Conservation (phyloP, 2,888 invertebrate genomes). For the Pimpla rufipes region DNA sequence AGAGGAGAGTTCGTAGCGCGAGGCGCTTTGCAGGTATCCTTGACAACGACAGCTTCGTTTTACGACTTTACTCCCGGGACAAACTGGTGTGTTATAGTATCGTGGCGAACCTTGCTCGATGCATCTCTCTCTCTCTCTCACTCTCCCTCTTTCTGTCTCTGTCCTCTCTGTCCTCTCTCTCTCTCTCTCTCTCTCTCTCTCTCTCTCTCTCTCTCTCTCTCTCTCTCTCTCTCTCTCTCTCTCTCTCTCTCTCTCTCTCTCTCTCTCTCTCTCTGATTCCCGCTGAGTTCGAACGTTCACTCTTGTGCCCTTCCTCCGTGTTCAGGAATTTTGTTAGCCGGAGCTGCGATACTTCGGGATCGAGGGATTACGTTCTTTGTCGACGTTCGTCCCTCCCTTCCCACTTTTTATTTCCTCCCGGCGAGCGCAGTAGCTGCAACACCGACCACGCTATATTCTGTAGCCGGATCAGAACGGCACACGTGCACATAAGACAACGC, state of each 20-base stretch:
- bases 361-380: conserved; percentile 33
- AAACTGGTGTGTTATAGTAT: conserved; percentile 31
- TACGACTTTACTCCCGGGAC: conserved; percentile 54
- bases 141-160: too few relatives aligned
- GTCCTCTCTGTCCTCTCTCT: too few relatives aligned
- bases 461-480: background rate
- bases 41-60: conserved; percentile 53
- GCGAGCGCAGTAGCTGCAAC: conserved; percentile 21
- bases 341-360: conserved; percentile 25
- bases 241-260: too few relatives aligned
- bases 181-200: too few relatives aligned
- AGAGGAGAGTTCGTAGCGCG: conserved; percentile 28
- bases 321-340: conserved; percentile 28
- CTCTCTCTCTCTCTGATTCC: too few relatives aligned
- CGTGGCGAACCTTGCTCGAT: conserved; percentile 2
- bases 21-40: conserved; percentile 46
- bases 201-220: too few relatives aligned
- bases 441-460: background rate
- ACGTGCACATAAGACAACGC: background rate
- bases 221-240: too few relatives aligned
- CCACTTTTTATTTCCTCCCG: background rate
- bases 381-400: background rate
- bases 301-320: background rate
- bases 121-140: conserved; percentile 5
- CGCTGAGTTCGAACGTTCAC: background rate